Conservation (phyloP, 2,113 vertebrate species). For the Colossoma macropomum region DNA sequence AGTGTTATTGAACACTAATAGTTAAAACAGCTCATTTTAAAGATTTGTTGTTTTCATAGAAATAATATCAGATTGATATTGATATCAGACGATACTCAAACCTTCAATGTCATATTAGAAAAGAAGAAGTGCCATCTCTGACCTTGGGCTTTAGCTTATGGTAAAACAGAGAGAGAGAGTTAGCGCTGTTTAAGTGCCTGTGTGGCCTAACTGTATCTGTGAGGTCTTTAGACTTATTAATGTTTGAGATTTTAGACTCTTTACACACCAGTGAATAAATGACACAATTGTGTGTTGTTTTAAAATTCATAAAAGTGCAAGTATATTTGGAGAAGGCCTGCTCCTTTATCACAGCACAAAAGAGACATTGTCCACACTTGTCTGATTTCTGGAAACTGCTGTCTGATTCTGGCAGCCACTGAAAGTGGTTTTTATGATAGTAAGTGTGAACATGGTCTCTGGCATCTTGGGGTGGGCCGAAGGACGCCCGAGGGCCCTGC, state of each 20-base stretch:
- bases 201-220: no score
- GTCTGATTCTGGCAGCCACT: conserved; percentile 40
- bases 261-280: conserved; percentile 13
- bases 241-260: neutral
- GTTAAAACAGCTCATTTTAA: no score
- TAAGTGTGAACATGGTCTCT: conserved; percentile 52
- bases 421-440: conserved; percentile 53
- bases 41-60: no score
- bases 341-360: conserved; percentile 45
- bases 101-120: no score
- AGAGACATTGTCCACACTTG: conserved; percentile 43
- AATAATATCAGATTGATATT: no score
- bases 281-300: conserved; percentile 1
- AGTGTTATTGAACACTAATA: no score
- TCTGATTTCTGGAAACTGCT: conserved; percentile 39
- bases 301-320: conserved; percentile 41
- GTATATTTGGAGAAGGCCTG: conserved; percentile 39
- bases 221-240: no score
- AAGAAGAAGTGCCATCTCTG: no score
- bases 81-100: no score
- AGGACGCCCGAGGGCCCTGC: conserved; percentile 52
- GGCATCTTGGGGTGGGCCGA: conserved; percentile 56
- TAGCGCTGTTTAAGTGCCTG: no score
- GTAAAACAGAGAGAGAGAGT: no score
- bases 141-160: no score